phyloP scores from a whole-genome alignment of 2,797 vertebrate species.

The Tauraco hartlaubi region DNA sequence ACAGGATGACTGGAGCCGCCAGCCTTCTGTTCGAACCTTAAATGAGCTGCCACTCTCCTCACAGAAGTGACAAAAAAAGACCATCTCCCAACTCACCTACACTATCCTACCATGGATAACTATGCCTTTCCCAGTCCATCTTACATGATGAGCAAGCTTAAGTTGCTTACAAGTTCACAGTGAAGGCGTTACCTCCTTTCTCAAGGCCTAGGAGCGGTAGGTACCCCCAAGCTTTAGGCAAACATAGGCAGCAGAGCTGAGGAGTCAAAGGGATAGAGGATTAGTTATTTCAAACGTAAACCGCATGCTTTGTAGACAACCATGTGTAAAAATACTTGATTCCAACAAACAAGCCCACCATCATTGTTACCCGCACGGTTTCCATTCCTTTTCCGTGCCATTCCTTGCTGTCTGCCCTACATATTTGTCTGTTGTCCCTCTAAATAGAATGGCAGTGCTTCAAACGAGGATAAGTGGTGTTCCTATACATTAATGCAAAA shows the following conservation, averaged over 20 bases:
- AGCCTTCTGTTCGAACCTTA: background rate
- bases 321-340: background rate
- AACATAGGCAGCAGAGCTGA: background rate
- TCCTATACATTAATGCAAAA: background rate
- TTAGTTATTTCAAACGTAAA: background rate
- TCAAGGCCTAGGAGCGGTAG: accelerated
- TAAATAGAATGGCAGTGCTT: background rate
- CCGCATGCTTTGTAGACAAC: background rate
- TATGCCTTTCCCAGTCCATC: background rate
- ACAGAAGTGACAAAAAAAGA: background rate
- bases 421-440: background rate
- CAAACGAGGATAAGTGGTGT: background rate
- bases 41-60: background rate
- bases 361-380: accelerated
- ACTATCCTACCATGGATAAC: background rate
- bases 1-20: accelerated
- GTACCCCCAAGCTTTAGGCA: background rate
- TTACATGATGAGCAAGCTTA: background rate
- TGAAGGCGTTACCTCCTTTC: background rate
- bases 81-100: background rate
- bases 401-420: background rate
- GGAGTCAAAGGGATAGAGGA: background rate
- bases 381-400: background rate
- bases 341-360: background rate
- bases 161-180: background rate